phyloP scores from a whole-genome alignment of 2,797 vertebrate genomes.

The Echiichthys vipera region DNA sequence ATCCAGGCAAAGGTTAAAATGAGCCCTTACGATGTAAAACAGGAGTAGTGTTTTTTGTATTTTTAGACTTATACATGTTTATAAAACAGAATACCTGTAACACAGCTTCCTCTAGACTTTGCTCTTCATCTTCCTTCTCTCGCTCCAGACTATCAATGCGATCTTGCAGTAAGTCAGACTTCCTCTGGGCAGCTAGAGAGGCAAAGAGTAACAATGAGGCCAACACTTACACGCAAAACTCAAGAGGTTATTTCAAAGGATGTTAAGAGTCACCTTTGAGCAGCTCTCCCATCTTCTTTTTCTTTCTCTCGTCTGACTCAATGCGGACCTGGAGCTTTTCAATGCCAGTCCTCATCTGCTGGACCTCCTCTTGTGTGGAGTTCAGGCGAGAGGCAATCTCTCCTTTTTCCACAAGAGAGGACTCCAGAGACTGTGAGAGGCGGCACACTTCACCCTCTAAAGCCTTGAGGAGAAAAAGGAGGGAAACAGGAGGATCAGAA shows the following conservation, averaged over 20 bases:
- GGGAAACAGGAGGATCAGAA: neutral
- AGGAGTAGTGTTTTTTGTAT: neutral
- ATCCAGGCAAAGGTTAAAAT: neutral
- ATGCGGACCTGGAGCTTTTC: slow-evolving; percentile 93
- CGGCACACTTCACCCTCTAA: slow-evolving; percentile 83
- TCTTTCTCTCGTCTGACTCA: slow-evolving; percentile 92
- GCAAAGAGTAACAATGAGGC: slow-evolving; percentile 24
- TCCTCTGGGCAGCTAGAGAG: slow-evolving; percentile 80
- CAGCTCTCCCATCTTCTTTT: slow-evolving; percentile 80
- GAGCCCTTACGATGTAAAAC: neutral
- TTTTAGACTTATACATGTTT: neutral
- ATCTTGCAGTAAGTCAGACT: slow-evolving; percentile 87
- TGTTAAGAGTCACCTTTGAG: slow-evolving; percentile 78
- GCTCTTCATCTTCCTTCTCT: slow-evolving; percentile 88
- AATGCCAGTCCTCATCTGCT: slow-evolving; percentile 88
- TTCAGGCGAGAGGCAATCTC: slow-evolving; percentile 88
- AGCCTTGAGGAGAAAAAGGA: slow-evolving; percentile 38
- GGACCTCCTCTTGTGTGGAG: slow-evolving; percentile 89
- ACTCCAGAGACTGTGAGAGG: slow-evolving; percentile 86
- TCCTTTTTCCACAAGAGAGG: slow-evolving; percentile 88
- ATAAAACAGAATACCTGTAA: slow-evolving; percentile 78
- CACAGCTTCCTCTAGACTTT: slow-evolving; percentile 89
- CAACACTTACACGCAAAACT: neutral
- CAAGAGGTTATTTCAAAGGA: neutral
- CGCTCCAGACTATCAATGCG: slow-evolving; percentile 89